Evolutionary conservation across 2,113 vertebrate genomes (phyloP), one percentile per base, ranked within the genome.

Genomic region (Scomber japonicus): DNA sequence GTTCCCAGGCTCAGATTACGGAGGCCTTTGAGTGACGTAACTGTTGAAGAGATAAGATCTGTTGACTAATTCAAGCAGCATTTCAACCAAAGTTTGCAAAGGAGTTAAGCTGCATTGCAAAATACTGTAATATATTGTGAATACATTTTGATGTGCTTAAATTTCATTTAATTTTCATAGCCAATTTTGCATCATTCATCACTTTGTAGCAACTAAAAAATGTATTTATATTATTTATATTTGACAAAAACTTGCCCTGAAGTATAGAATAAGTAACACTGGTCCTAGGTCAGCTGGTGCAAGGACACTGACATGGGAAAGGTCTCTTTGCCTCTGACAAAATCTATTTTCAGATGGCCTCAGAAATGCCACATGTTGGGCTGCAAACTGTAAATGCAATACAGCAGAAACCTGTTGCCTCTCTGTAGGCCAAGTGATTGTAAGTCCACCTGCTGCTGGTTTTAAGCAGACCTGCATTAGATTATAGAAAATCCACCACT

Each of bases 331-430:
- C 59, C 63, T 67, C 45, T 65, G 73, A 72, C 54, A 49, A 50
- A 53, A 64, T 63, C 62, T 85, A 84, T 87, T 83, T 85, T 54
- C 66, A 88, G 75, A 80, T 14, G 17, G 35, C 19, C 65, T 68
- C 35, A 51, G 21, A 70, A 78, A 68, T 30, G 46, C 21, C 50
- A 56, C 54, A 65, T 63, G 67, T 60, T 61, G 53, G 62, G 51
- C 21, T 50, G 57, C 49, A 62, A 13, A 31, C 2, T 75, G 27
- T 51, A 44, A 71, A 48, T 45, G 1, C 27, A 54, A 16, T 8
- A 40, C 54, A 70, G 19, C 27, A 65, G 21, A 69, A 51, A 67
- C 48, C 48, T 30, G 56, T 61, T n/a, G 44, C 15, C 44, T 44
- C 24, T 49, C 21, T 48, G 3, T 21, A 51, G 19, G 8, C 11